A percentile compares a stretch with the other conserved stretches of the same genome.
Evolutionary conservation across 2,888 invertebrate species (phyloP).

Genomic region (Chalcis sispes): DNA sequence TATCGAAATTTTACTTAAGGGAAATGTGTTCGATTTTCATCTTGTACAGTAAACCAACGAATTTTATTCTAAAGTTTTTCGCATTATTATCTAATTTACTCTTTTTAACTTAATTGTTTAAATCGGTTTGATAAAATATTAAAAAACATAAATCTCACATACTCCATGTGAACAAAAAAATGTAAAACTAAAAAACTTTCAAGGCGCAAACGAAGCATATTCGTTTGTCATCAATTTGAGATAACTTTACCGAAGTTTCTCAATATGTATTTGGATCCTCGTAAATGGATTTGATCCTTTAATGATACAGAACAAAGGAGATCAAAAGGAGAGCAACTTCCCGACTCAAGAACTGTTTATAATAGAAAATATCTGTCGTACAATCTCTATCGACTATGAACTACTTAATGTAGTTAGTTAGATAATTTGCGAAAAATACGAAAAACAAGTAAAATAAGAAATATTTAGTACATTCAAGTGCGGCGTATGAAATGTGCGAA

Average conservation of each 20-base stretch:
- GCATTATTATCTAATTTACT: slow-evolving; percentile 45
- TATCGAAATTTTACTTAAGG: slow-evolving; percentile 48
- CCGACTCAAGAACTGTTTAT: slow-evolving; percentile 59
- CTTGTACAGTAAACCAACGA: slow-evolving; percentile 56
- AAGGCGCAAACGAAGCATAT: slow-evolving; percentile 23
- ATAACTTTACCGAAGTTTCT: slow-evolving; percentile 32
- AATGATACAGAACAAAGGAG: slow-evolving; percentile 51
- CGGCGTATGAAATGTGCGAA: slow-evolving; percentile 47
- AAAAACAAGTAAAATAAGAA: slow-evolving; percentile 44
- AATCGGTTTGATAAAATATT: slow-evolving; percentile 8
- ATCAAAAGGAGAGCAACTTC: slow-evolving; percentile 59
- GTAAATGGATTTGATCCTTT: slow-evolving; percentile 56
- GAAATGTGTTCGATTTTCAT: slow-evolving; percentile 56
- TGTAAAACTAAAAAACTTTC: slow-evolving; percentile 35
- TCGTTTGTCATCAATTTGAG: slow-evolving; percentile 36
- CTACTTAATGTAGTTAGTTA: slow-evolving; percentile 62
- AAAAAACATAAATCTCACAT: slow-evolving; percentile 40
- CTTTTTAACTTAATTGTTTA: slow-evolving; percentile 39
- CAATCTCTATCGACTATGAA: slow-evolving; percentile 64
- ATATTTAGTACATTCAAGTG: slow-evolving; percentile 50
- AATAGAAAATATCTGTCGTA: slow-evolving; percentile 63
- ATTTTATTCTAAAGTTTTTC: slow-evolving; percentile 51
- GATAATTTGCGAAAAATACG: slow-evolving; percentile 59
- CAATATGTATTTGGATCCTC: slow-evolving; percentile 47
- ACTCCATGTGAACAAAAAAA: slow-evolving; percentile 33